Conservation (phyloP, 1,140 invertebrate genomes). For the Rhopalosiphum maidis region DNA sequence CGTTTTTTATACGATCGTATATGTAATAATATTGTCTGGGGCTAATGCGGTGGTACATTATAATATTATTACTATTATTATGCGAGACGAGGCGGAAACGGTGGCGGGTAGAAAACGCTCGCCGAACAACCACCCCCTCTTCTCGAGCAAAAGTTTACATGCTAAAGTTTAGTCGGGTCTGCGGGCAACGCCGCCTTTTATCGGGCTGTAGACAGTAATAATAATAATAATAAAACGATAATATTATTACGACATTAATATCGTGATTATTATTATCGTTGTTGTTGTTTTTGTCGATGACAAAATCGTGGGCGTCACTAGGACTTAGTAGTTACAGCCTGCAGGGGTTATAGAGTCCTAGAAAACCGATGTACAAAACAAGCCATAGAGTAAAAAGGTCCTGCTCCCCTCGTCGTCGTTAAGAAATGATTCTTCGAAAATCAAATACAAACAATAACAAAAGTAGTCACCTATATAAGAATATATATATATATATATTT, state of each 20-base stretch:
- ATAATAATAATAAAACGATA: not conserved
- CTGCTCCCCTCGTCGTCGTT: not conserved
- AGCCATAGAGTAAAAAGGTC: not conserved
- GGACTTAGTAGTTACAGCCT: not conserved
- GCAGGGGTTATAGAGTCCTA: not conserved
- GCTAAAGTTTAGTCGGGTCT: not conserved
- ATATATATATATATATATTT: not conserved
- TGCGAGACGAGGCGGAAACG: not conserved
- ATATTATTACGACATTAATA: conserved; percentile 9
- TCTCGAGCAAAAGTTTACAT: not conserved
- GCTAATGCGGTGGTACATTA: not conserved
- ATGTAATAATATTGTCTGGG: conserved; percentile 16
- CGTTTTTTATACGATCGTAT: conserved; percentile 14
- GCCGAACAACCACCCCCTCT: not conserved
- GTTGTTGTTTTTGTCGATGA: not conserved
- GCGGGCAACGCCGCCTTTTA: not conserved
- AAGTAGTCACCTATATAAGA: not conserved
- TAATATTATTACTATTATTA: conserved; percentile 5
- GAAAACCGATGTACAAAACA: not conserved
- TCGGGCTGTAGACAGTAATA: not conserved
- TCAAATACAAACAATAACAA: not conserved
- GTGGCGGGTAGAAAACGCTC: not conserved
- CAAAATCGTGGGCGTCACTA: not conserved
- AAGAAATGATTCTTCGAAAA: not conserved
- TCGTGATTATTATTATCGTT: not conserved